Evolutionary conservation across 2,113 vertebrate genomes (phyloP).

Genomic region (Glaucidium brasilianum): DNA sequence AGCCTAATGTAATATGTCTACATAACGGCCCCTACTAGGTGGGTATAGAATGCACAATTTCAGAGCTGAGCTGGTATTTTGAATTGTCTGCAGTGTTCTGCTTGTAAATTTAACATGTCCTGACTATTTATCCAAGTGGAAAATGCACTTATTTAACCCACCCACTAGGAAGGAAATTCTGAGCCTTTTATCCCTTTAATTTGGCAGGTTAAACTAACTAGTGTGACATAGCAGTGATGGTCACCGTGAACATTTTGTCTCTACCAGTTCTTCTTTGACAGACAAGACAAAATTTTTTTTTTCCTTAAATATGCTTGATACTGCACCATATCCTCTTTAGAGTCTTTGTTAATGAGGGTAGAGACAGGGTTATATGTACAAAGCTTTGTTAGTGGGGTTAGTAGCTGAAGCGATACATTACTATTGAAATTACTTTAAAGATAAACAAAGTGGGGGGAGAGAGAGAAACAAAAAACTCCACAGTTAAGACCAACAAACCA

Average conservation of each 20-base stretch:
- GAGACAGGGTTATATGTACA: background rate
- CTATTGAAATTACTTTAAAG: background rate
- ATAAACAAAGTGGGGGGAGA: background rate
- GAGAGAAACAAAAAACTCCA: background rate
- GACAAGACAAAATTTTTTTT: background rate
- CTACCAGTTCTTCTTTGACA: background rate
- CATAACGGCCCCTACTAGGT: background rate
- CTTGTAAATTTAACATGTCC: background rate
- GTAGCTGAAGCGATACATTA: background rate
- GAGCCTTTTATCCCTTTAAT: background rate
- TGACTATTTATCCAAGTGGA: background rate
- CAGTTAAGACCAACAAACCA: background rate
- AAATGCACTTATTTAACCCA: background rate
- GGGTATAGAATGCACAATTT: background rate
- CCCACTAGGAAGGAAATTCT: background rate
- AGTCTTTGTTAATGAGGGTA: background rate
- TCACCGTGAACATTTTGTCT: background rate
- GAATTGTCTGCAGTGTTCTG: background rate
- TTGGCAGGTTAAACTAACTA: background rate
- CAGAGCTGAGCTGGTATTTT: background rate
- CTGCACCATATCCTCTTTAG: background rate
- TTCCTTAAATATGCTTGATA: background rate
- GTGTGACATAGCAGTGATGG: accelerated
- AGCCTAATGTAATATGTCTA: background rate
- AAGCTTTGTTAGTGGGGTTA: background rate